These are phyloP conservation scores for Dolichopus griseipennis DNA, from an alignment of 2,888 invertebrate genomes.

Conservation along the genomic window DNA sequence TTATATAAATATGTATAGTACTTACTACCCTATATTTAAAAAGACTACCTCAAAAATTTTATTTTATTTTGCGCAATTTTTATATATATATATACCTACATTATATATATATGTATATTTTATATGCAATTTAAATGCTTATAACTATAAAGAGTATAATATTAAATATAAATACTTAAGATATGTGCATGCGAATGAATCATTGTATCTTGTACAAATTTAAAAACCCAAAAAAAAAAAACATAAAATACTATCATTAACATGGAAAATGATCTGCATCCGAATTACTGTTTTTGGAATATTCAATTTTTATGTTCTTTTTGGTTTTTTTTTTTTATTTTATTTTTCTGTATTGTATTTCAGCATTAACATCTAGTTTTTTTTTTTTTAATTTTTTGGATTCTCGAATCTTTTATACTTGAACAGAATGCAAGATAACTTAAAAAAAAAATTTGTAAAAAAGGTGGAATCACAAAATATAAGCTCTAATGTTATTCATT, in stretches of 20 bases:
- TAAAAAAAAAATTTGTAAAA: not conserved
- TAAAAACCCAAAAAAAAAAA: not conserved
- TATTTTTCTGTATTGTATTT: not conserved
- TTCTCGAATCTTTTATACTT: not conserved
- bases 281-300: conserved; percentile 3
- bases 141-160: no score
- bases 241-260: not conserved
- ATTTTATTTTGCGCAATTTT: no score
- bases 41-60: no score
- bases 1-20: not conserved
- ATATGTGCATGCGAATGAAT: not conserved
- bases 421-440: not conserved
- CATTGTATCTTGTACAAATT: not conserved
- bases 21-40: not conserved
- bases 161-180: not conserved
- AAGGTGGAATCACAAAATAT: not conserved
- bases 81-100: not conserved
- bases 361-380: not conserved
- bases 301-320: not conserved
- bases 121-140: not conserved
- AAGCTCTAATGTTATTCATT: not conserved
- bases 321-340: not conserved
- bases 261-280: conserved; percentile 2
- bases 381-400: not conserved
- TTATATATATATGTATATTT: not conserved